These are phyloP conservation scores for Leptocoma aspasia DNA, from an alignment of 2,113 vertebrate species.

Conservation along the genomic window DNA sequence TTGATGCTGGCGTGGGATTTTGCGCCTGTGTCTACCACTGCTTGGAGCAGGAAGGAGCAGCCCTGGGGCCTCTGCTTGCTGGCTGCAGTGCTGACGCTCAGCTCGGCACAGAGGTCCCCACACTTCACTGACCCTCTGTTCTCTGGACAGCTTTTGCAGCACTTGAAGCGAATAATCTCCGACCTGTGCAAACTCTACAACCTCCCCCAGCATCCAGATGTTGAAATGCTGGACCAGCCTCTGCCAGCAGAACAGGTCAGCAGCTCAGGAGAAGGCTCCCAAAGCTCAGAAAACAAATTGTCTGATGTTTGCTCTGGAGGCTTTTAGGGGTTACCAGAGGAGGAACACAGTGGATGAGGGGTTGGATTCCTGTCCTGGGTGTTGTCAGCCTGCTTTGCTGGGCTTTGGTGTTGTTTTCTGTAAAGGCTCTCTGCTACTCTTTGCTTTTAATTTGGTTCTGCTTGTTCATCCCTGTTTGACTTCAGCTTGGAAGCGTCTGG, in stretches of 20 bases:
- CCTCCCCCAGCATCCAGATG: conserved; percentile 95
- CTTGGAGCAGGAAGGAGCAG: background rate
- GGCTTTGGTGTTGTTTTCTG: background rate
- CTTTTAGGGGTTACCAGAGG: background rate
- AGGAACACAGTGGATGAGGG: background rate
- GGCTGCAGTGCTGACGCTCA: background rate
- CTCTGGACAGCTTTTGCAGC: conserved; percentile 84
- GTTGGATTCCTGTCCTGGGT: background rate
- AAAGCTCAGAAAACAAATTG: accelerated
- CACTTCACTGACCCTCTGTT: background rate
- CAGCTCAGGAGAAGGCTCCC: background rate
- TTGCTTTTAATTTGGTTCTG: background rate
- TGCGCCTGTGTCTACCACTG: accelerated
- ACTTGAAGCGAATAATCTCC: conserved; percentile 95
- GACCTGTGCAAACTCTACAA: conserved; percentile 97
- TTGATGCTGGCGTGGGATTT: background rate
- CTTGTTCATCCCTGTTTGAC: background rate
- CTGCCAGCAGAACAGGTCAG: conserved; percentile 89
- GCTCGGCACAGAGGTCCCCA: accelerated
- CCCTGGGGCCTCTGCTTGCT: accelerated
- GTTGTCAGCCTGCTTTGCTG: accelerated
- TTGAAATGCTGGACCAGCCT: conserved; percentile 97
- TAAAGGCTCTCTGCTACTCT: background rate
- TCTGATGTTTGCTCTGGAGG: background rate
- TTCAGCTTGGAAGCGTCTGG: accelerated